phyloP scores from a whole-genome alignment of 1,140 invertebrate genomes.

The Idris sp. region DNA sequence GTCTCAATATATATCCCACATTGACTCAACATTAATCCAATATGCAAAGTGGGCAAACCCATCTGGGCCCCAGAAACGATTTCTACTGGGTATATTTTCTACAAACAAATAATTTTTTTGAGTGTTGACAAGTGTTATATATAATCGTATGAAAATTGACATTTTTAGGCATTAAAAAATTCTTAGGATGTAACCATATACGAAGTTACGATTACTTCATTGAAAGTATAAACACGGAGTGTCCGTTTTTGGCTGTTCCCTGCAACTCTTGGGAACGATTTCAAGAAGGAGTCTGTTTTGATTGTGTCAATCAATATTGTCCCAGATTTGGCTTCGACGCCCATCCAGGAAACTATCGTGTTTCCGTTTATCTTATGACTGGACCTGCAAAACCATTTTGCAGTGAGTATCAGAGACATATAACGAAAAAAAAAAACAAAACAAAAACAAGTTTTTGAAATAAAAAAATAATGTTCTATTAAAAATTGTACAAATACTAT shows the following conservation, averaged over 20 bases:
- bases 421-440: conserved; percentile 2
- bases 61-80: too few relatives aligned
- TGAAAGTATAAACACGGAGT: conserved; percentile 88
- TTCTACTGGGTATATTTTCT: too few relatives aligned
- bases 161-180: conserved; percentile 83
- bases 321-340: conserved; percentile 85
- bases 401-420: conserved; percentile 81
- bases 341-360: conserved; percentile 78
- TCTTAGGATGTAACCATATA: conserved; percentile 91
- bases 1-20: too few relatives aligned
- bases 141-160: too few relatives aligned
- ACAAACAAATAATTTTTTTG: too few relatives aligned
- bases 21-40: too few relatives aligned
- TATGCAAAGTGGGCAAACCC: too few relatives aligned
- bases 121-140: too few relatives aligned
- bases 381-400: conserved; percentile 84
- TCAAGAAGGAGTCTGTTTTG: conserved; percentile 85
- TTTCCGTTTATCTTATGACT: conserved; percentile 85
- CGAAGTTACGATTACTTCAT: conserved; percentile 90
- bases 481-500: too few relatives aligned
- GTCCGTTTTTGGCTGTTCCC: conserved; percentile 86
- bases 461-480: too few relatives aligned
- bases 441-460: too few relatives aligned
- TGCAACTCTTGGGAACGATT: conserved; percentile 89
- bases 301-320: conserved; percentile 83